phyloP scores from a whole-genome alignment of 2,113 vertebrate genomes.

The Oncorhynchus mykiss region DNA sequence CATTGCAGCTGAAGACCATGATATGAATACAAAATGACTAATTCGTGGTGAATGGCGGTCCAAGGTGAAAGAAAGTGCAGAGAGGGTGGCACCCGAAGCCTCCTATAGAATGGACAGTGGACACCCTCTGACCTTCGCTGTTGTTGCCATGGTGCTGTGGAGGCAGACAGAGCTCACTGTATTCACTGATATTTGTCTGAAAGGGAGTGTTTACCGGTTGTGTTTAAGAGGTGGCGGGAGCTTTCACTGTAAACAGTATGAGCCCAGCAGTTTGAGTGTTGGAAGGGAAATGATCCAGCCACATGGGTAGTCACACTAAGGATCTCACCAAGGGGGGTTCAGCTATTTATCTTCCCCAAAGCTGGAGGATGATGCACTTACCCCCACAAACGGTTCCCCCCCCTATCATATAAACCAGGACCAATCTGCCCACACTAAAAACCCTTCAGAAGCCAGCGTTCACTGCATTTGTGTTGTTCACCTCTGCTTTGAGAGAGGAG shows the following conservation, averaged over 20 bases:
- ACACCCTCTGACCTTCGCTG: not conserved
- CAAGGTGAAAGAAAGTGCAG: conserved; percentile 55
- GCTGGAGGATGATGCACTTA: not conserved
- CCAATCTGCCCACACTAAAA: too few relatives aligned
- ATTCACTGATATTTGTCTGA: not conserved
- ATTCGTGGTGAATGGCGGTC: conserved; percentile 34
- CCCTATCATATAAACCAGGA: not conserved
- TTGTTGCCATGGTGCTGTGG: not conserved
- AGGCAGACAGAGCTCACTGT: not conserved
- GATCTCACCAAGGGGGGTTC: not conserved
- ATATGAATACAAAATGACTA: conserved; percentile 59
- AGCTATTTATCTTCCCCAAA: not conserved
- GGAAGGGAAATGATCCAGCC: not conserved
- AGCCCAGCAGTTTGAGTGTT: not conserved
- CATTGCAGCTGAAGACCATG: conserved; percentile 23
- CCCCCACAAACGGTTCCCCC: not conserved
- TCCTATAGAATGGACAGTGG: not conserved
- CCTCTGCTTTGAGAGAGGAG: conserved; percentile 26
- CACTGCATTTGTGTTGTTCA: not conserved
- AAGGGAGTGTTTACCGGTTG: too few relatives aligned
- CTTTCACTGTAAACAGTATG: too few relatives aligned
- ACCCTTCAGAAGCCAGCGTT: not conserved
- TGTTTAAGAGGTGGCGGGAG: too few relatives aligned
- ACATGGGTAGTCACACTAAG: not conserved
- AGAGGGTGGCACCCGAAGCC: not conserved